These are phyloP conservation scores for Orientallactaga bullata DNA, from an alignment of 2,113 vertebrate genomes.

Conservation along the genomic window DNA sequence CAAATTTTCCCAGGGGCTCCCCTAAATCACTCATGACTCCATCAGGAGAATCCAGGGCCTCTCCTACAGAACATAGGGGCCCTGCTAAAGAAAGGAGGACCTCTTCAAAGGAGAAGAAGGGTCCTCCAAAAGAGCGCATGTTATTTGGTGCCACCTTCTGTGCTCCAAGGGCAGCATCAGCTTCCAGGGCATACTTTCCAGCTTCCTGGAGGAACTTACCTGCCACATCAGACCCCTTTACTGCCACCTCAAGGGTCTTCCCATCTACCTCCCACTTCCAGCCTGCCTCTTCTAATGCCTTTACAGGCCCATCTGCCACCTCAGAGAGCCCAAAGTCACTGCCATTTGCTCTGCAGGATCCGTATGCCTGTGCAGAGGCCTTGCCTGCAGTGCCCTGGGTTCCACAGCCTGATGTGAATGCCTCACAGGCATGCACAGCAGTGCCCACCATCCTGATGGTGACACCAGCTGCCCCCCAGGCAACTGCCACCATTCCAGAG, in stretches of 20 bases:
- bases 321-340: slow-evolving; percentile 66
- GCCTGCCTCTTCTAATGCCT: slow-evolving; percentile 58
- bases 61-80: slow-evolving; percentile 56
- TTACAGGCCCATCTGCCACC: slow-evolving; percentile 40
- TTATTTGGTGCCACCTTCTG: slow-evolving; percentile 74
- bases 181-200: slow-evolving; percentile 40
- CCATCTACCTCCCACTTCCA: slow-evolving; percentile 74
- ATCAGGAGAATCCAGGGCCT: slow-evolving; percentile 67
- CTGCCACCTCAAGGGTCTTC: slow-evolving; percentile 56
- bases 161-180: slow-evolving; percentile 41
- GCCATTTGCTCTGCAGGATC: slow-evolving; percentile 65
- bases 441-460: slow-evolving; percentile 57
- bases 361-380: slow-evolving; percentile 60
- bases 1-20: slow-evolving; percentile 68
- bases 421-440: not conserved
- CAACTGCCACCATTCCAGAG: slow-evolving; percentile 25
- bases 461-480: slow-evolving; percentile 5
- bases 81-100: slow-evolving; percentile 62
- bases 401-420: not conserved
- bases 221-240: slow-evolving; percentile 41
- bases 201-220: slow-evolving; percentile 61
- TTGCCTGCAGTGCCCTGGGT: slow-evolving; percentile 60
- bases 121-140: slow-evolving; percentile 71
- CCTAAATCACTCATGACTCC: slow-evolving; percentile 59
- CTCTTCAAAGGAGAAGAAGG: slow-evolving; percentile 61